Base-by-base conservation (phyloP, 2,888 invertebrate genomes). In the Megalurothrips usitatus region DNA sequence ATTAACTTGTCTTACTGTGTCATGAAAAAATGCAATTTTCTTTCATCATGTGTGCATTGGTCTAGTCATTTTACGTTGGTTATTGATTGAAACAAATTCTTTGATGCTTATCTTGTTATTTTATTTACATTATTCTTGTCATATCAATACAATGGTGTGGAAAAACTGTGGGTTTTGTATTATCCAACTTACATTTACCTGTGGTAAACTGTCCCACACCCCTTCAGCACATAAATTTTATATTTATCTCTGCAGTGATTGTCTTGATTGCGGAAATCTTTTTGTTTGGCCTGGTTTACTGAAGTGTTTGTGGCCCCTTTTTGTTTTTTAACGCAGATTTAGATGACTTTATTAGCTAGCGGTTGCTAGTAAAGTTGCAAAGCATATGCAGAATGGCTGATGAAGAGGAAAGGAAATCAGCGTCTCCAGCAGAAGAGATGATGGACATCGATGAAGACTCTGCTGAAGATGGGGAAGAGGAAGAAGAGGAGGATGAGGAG, bases 381-480 rank as follows among this genome's bases (percentile, higher is more conserved):
- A 75, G 68, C 12, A 58, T n/a, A 52, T 19, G n/a, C 58, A 26
- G 23, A 75, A 75, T 75, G 68, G 68, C 68, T 23, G 68, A 75
- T 26, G 68, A 75, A 23, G 68, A 75, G 26, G 68, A 75, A 23
- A 75, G 23, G 12, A 75, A 75, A 26, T 75, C 26, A 75, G 26
- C 26, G 12, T 75, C 68, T 26, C 81, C 75, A 17, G 23, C 79
- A 48, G 90, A 91, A 84, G 90, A 91, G 87, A 92, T 93, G 87
- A 92, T 93, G 89, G 94, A 94, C 87, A 89, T 93, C 85, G 91
- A 93, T 85, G 92, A 92, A 84, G 92, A 92, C 83, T 93, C 93
- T 78, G 93, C 94, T 85, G 91, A 93, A 82, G 93, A 93, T 85
- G 92, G 92, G 84, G 93, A 93, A 86, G 93, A 91, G 84, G 91